Evolutionary conservation across 1,140 invertebrate species (phyloP).

Genomic region (Dermatophagoides farinae): DNA sequence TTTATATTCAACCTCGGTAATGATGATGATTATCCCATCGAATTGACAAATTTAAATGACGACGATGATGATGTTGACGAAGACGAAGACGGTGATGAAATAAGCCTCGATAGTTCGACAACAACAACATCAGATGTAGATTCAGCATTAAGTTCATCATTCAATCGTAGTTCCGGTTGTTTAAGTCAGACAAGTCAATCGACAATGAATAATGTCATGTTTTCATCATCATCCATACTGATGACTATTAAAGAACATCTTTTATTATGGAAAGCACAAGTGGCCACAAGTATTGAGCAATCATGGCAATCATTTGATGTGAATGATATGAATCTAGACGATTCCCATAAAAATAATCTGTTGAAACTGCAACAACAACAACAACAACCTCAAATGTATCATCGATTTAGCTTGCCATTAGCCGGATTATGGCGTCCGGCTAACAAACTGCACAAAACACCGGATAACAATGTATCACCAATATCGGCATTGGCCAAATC

Average conservation of each 20-base stretch:
- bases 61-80: conserved; percentile 4
- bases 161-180: background rate
- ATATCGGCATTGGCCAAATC: background rate
- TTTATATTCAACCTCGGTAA: too few relatives aligned
- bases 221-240: background rate
- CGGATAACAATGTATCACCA: background rate
- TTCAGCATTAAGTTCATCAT: background rate
- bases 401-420: conserved; percentile 7
- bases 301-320: background rate
- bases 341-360: background rate
- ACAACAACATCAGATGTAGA: background rate
- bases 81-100: background rate
- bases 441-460: background rate
- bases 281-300: background rate
- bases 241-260: conserved; percentile 5
- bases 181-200: background rate
- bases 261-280: background rate
- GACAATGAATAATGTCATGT: background rate
- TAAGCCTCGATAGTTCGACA: background rate
- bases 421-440: background rate
- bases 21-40: conserved; percentile 50
- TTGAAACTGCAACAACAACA: background rate
- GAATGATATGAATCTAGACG: background rate
- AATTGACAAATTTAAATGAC: conserved; percentile 61
- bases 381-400: background rate